Percentiles rank a stretch among this genome's conserved stretches.
Conservation (phyloP, 2,888 invertebrate species). For the Leptarthrus brevirostris region DNA sequence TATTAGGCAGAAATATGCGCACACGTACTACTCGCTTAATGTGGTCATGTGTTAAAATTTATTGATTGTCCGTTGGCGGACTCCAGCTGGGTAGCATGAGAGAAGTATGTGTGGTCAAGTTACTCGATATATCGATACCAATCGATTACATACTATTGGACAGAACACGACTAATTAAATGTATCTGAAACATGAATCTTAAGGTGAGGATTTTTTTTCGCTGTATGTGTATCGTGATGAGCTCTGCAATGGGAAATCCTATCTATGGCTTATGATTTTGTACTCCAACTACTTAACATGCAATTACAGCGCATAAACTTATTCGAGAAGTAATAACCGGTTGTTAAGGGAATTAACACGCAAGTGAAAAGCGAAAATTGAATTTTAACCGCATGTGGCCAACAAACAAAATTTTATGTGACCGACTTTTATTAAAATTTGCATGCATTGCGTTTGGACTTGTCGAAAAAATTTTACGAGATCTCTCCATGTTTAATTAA, state of each 20-base stretch:
- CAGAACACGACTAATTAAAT: conserved; percentile 58
- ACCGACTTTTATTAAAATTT: too few species aligned
- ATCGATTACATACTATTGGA: conserved; percentile 50
- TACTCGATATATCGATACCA: conserved; percentile 52
- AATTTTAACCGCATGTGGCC: conserved; percentile 36
- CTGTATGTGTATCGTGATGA: conserved; percentile 21
- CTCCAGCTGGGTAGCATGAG: conserved; percentile 66
- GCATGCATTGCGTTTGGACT: too few species aligned
- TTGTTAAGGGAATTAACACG: conserved; percentile 46
- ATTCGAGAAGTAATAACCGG: conserved; percentile 25
- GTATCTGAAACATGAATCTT: conserved; percentile 57
- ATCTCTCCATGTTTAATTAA: too few species aligned
- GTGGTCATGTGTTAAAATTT: conserved; percentile 68
- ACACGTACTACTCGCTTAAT: conserved; percentile 50
- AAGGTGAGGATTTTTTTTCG: conserved; percentile 23
- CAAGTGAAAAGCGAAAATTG: conserved; percentile 44
- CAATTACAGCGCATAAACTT: conserved; percentile 39
- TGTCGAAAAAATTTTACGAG: too few species aligned
- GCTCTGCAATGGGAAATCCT: conserved; percentile 28
- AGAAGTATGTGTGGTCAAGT: conserved; percentile 66
- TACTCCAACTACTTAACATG: conserved; percentile 44
- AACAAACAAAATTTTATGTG: conserved; percentile 1
- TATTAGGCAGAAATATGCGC: conserved; percentile 51
- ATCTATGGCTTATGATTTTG: conserved; percentile 27
- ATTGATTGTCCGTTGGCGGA: conserved; percentile 65